Base-by-base conservation (phyloP, 2,797 vertebrate genomes). In the Molossus molossus region DNA sequence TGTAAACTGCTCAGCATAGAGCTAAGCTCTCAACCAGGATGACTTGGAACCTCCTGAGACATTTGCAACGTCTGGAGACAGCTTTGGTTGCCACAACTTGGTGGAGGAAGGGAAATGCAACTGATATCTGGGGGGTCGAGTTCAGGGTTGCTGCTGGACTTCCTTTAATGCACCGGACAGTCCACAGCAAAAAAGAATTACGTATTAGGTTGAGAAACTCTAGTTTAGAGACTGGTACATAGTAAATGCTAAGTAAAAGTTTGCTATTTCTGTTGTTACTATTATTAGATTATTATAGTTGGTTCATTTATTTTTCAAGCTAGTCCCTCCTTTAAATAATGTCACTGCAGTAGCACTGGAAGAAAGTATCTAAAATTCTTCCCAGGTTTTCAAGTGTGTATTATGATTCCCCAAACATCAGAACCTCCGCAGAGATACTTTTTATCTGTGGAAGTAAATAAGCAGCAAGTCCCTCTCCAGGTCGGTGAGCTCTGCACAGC, bases 351-450 rank as follows among this genome's bases (percentile, higher is more conserved):
- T 90, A 72, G 73, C 20, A 60, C 86, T 67, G 48, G 87, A 48
- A 94, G 53, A 90, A 82, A 87, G 33, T 29, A 20, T 90, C 25
- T 90, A 91, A 82, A 73, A 85, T 75, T 69, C 37, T 96, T 77
- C 75, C 70, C 21, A n/a, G 18, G 9, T 62, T 90, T 95, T 91
- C 67, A 87, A 33, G 20, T 77, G 3, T 84, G 1, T 45, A 20
- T 81, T 84, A 60, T n/a, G 57, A 94, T 62, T 81, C 13, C n/a
- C 45, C 73, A 82, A 76, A 72, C 58, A 57, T 58, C 75, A 50
- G 14, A 87, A 80, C 64, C 75, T 81, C 45, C 14, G 4, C 7
- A 29, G 48, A 83, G 57, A 11, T 45, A 86, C 5, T 87, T 82
- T 60, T 64, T 40, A 29, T 29, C 87, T 40, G 0, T 80, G 40